Evolutionary conservation across 2,888 invertebrate genomes (phyloP).

Genomic region (Trissolcus brochymenae): DNA sequence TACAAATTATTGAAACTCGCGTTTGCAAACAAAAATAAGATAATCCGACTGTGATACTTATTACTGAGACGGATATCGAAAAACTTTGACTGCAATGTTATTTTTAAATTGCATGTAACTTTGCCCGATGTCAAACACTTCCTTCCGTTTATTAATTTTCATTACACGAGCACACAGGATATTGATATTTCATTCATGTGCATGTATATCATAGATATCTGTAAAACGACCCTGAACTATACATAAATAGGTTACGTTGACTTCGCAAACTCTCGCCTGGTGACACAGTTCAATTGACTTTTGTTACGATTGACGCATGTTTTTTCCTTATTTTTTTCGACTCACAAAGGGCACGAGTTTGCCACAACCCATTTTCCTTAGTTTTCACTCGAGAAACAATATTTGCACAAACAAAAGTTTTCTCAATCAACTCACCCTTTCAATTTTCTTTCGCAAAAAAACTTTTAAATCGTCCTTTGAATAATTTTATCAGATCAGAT

Average conservation of each 20-base stretch:
- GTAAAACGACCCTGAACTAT: slow-evolving; percentile 12
- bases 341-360: too few species aligned
- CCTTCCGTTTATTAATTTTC: slow-evolving; percentile 41
- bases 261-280: too few species aligned
- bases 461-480: too few species aligned
- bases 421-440: too few species aligned
- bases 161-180: slow-evolving; percentile 25
- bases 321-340: too few species aligned
- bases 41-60: not conserved
- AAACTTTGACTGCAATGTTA: slow-evolving; percentile 24
- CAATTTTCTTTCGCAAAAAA: too few species aligned
- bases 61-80: slow-evolving; percentile 17
- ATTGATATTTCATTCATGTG: slow-evolving; percentile 12
- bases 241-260: slow-evolving; percentile 5
- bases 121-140: slow-evolving; percentile 31
- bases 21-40: slow-evolving; percentile 6
- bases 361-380: too few species aligned
- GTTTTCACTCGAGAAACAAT: too few species aligned
- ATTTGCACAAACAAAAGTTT: too few species aligned
- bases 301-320: not conserved
- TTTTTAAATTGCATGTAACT: slow-evolving; percentile 25
- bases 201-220: slow-evolving; percentile 5
- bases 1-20: not conserved
- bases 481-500: too few species aligned
- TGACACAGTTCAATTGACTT: not conserved